A percentile compares a stretch with the other conserved stretches of the same genome.
Conservation (phyloP, 2,113 vertebrate genomes). For the Ondatra zibethicus region DNA sequence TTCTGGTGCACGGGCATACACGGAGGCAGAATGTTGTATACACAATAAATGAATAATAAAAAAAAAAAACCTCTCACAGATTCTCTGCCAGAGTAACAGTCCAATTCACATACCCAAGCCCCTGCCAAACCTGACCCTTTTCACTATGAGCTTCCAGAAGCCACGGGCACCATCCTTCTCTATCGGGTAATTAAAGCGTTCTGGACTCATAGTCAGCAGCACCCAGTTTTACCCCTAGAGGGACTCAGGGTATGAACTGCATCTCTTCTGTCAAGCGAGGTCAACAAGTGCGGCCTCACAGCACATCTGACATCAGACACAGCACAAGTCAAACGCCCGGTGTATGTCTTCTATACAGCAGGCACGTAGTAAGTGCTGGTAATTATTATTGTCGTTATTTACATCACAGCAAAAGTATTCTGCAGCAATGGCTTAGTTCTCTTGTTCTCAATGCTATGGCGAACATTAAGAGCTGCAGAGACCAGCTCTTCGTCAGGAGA, state of each 20-base stretch:
- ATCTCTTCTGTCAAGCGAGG: neutral
- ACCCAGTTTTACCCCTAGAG: neutral
- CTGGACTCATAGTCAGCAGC: neutral
- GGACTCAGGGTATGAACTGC: neutral
- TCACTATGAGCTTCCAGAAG: neutral
- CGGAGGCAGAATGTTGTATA: too few relatives aligned
- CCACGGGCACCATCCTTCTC: neutral
- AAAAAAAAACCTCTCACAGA: neutral
- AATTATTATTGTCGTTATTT: neutral
- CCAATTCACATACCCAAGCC: neutral
- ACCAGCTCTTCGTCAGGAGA: neutral
- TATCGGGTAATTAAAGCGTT: neutral
- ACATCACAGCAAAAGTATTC: neutral
- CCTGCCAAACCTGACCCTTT: neutral
- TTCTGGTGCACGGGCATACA: too few relatives aligned
- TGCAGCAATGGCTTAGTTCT: neutral
- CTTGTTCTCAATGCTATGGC: neutral
- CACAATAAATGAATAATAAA: too few relatives aligned
- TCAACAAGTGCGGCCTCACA: neutral
- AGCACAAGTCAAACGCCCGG: neutral
- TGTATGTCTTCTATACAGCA: neutral
- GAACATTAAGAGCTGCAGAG: neutral
- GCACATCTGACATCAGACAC: neutral
- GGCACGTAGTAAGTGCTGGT: neutral
- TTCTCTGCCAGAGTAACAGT: neutral